phyloP scores from a whole-genome alignment of 2,888 invertebrate species.

The Caenorhabditis auriculariae region DNA sequence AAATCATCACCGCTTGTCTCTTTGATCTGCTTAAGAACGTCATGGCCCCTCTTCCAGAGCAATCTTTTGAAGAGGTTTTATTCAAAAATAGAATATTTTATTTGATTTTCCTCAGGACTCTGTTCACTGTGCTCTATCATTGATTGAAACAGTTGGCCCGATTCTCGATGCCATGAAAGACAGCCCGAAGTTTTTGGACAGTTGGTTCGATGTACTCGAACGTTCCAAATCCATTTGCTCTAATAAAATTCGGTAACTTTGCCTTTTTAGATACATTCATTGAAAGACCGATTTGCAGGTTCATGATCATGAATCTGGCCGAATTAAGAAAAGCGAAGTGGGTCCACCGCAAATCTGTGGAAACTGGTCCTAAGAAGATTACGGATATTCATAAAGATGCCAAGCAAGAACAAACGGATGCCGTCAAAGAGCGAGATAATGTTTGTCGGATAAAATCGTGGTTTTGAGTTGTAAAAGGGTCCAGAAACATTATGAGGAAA shows the following conservation, averaged over 20 bases:
- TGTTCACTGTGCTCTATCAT: conserved; percentile 30
- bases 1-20: conserved; percentile 41
- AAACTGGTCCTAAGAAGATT: conserved; percentile 48
- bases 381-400: conserved; percentile 45
- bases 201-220: conserved; percentile 19
- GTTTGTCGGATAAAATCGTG: too few species aligned
- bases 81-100: neutral
- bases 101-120: conserved; percentile 25
- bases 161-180: conserved; percentile 4
- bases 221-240: conserved; percentile 19
- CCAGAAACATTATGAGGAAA: too few species aligned
- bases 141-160: conserved; percentile 19
- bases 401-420: conserved; percentile 36
- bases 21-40: conserved; percentile 25
- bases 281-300: conserved; percentile 18
- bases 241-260: conserved; percentile 32
- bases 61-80: neutral
- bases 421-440: conserved; percentile 32
- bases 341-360: conserved; percentile 34
- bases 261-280: neutral
- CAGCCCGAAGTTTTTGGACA: conserved; percentile 16
- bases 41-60: conserved; percentile 1
- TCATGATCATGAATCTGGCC: conserved; percentile 45
- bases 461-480: too few species aligned
- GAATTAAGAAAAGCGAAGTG: conserved; percentile 38